Base-by-base conservation (phyloP, 2,797 vertebrate species). In the Arrhamphus sclerolepis region DNA sequence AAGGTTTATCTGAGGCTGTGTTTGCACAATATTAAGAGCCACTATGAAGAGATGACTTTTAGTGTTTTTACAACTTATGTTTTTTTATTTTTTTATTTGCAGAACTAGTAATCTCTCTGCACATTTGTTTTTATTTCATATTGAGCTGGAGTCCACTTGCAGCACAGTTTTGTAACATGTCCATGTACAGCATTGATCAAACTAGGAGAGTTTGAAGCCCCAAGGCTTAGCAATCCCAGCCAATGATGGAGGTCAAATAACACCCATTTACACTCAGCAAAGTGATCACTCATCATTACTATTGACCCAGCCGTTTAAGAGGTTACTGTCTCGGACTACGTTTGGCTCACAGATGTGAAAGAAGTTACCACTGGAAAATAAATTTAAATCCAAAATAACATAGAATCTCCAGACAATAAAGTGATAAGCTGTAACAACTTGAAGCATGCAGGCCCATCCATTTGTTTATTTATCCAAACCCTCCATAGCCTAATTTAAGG, bases 201-300 rank as follows among this genome's bases (percentile, higher is more conserved):
- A 77, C 52, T 64, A 72, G 77, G 72, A 11, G 48, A 42, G 43
- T 50, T 66, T 47, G 46, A 21, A 64, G 54, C 62, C 71, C 64
- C 11, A 6, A 44, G 70, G 80, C 57, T 67, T 49, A 52, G 34
- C 29, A 71, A 56, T 59, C 39, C 20, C 56, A 71, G 50, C 58
- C 18, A 49, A 62, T 56, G 21, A 70, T 6, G 1, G 19, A 28
- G 34, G 49, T 78, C 66, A 74, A 65, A 59, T 47, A 59, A 72
- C 46, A 46, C 48, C 52, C 43, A 66, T 68, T 81, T 51, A 61
- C 46, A 34, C 43, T 16, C 6, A 56, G 47, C 56, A 56, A 22
- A 69, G 40, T 17, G 47, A 66, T 75, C 47, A 21, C 62, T 75
- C 44, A 43, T 18, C n/a, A 29, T 46, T 31, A 18, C 5, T n/a